Conservation (phyloP, 2,888 invertebrate species). For the Cephalotes varians region DNA sequence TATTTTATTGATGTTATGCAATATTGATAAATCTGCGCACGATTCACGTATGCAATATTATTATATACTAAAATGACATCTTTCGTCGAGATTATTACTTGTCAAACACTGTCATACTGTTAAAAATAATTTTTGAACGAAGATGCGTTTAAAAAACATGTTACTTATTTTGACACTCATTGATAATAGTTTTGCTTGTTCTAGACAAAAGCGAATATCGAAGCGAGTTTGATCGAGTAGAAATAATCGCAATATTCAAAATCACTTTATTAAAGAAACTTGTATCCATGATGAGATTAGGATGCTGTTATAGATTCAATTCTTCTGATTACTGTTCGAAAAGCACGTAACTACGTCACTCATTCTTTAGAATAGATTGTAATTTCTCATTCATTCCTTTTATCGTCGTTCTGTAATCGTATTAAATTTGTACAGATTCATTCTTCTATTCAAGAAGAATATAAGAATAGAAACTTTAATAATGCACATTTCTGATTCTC, state of each 20-base stretch:
- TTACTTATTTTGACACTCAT: conserved; percentile 41
- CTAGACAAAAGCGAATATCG: not conserved
- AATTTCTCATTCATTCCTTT: conserved; percentile 13
- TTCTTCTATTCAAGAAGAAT: not conserved
- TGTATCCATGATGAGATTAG: not conserved
- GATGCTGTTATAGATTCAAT: conserved; percentile 15
- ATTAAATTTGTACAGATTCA: conserved; percentile 10
- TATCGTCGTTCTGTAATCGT: not conserved
- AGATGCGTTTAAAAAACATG: conserved; percentile 22
- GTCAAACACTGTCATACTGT: no score
- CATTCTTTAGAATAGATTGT: not conserved
- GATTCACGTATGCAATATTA: conserved; percentile 17
- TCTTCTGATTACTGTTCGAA: not conserved
- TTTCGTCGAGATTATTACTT: conserved; percentile 45
- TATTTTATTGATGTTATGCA: conserved; percentile 35
- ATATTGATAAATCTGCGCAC: no score
- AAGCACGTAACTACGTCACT: not conserved
- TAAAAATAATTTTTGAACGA: not conserved
- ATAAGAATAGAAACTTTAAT: not conserved
- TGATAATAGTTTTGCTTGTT: conserved; percentile 28
- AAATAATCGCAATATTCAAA: conserved; percentile 17
- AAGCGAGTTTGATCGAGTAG: conserved; percentile 30
- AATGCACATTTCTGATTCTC: not conserved
- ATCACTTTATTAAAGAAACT: conserved; percentile 22
- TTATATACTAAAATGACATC: conserved; percentile 30